Percentiles rank a stretch among this genome's conserved stretches.
Evolutionary conservation across 2,113 vertebrate species (phyloP).

Genomic region (Entomyzon cyanotis): DNA sequence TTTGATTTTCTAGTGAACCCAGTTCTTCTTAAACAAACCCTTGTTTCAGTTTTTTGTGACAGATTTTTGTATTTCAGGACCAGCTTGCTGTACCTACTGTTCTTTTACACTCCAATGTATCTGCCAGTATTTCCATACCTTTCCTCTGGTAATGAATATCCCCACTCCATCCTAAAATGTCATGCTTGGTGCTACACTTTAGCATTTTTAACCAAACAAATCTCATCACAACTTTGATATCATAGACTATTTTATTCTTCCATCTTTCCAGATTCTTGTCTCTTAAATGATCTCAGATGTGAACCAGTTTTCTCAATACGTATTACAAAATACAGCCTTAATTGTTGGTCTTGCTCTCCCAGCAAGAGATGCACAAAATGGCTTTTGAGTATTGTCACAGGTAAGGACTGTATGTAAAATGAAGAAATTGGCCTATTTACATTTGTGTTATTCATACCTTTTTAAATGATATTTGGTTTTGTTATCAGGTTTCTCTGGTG

Average conservation of each 20-base stretch:
- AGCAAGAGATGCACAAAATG: not conserved
- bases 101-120: not conserved
- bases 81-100: not conserved
- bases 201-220: not conserved
- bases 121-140: not conserved
- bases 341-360: not conserved
- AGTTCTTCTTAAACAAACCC: not conserved
- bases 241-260: not conserved
- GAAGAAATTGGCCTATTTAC: not conserved
- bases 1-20: not conserved
- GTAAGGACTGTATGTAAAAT: not conserved
- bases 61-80: not conserved
- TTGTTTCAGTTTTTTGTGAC: not conserved
- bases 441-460: not conserved
- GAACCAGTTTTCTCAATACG: not conserved
- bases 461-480: not conserved
- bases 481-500: not conserved
- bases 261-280: not conserved
- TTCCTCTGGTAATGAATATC: not conserved
- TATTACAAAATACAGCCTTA: not conserved
- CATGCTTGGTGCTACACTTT: not conserved
- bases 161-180: accelerated
- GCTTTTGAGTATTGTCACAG: not conserved
- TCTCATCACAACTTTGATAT: not conserved
- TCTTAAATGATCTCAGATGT: not conserved